Base-by-base conservation (phyloP, 2,888 invertebrate genomes). In the Carabus problematicus region DNA sequence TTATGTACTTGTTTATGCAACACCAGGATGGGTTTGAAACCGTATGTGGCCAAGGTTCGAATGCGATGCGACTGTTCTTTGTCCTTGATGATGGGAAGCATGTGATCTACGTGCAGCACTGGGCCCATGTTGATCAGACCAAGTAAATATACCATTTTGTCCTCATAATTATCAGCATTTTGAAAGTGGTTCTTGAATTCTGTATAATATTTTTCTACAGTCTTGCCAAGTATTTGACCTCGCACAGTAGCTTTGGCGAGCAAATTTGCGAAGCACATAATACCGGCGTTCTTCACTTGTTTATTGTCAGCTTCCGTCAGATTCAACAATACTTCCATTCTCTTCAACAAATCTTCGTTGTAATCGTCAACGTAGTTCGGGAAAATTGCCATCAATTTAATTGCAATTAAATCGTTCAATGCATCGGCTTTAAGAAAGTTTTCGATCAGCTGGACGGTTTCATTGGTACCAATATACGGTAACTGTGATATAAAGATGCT, bases 21-120 rank as follows among this genome's bases (percentile, higher is more conserved):
- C n/a, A n/a, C n/a, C n/a, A n/a, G 11, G 43, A 9, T 16, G 19
- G 42, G 42, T 64, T 64, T 55, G 40, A 54, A 64, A 56, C 54
- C 64, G 55, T 45, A 18, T 56, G 55, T 11, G n/a, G 64, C 64
- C 29, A 55, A 64, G 7, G 55, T 18, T 39, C 64, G 12, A 7
- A 64, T n/a, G 29, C 55, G 54, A n/a, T 11, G n/a, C n/a, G 59
- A 41, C 41, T 12, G 14, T 1, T 11, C 6, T 12, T 39, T 41
- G 16, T 59, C 41, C 14, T 11, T 41, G 12, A 41, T 41, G n/a
- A 59, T 59, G 40, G 39, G 11, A 2, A n/a, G 40, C 8, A 59
- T 59, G 41, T 1, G 12, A 14, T 59, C 16, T 2, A 16, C 8
- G 9, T 39, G 4, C 8, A 40, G 1, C n/a, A 16, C 59, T 14